Evolutionary conservation across 2,797 vertebrate species (phyloP), one percentile per base, ranked within the genome.

Genomic region (Esox lucius): DNA sequence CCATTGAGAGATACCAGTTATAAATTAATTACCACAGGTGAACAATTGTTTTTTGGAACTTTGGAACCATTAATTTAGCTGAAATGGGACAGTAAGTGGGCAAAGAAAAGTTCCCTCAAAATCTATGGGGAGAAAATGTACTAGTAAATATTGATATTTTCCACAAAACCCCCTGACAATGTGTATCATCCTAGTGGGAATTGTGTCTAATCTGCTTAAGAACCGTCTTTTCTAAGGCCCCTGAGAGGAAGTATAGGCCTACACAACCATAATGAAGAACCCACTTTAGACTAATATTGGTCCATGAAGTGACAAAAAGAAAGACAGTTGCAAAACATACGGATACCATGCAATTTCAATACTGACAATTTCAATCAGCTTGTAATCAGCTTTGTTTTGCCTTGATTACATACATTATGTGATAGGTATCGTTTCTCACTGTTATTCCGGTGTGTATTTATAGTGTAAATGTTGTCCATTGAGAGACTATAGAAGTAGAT

Each of bases 31-130:
- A 82, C 72, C 72, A 73, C 75, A 62, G 72, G 53, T 80, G 80
- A 84, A 70, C 70, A 85, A 78, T 85, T 88, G 75, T 1, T 71
- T 71, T 83, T 86, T 87, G 16, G 61, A 85, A 48, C 76, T 67
- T 49, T 11, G 70, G 49, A 71, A 73, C 71, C 72, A 86, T 85
- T 87, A 76, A 85, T 87, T 80, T 83, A 84, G 75, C 61, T 82
- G 80, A 88, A 86, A 85, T 84, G 78, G 80, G 84, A 79, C 48
- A 26, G 74, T 51, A 56, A 62, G 82, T 68, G 70, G n/a, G 72
- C 56, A 51, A 56, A 81, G 56, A 77, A 76, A 65, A 82, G 74
- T 72, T 75, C 77, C 64, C 46, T 71, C 61, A 74, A 51, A 75
- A 80, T 82, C 81, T 77, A 83, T 84, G 69, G 69, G 67, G 72